A percentile compares a stretch with the other conserved stretches of the same genome.
phyloP scores from a whole-genome alignment of 2,888 invertebrate species.

The Tineola bisselliella region DNA sequence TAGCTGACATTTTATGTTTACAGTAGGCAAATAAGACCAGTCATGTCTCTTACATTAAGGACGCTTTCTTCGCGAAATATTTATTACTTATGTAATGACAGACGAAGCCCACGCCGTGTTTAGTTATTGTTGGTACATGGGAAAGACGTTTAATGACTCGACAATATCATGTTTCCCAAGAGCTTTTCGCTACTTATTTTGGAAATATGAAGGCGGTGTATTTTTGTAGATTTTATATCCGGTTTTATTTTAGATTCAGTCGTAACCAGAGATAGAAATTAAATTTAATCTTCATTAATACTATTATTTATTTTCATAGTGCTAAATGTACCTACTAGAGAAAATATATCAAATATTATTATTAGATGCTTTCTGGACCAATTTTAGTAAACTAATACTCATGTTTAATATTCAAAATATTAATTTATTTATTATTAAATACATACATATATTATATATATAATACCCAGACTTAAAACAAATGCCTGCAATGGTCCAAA shows the following conservation, averaged over 20 bases:
- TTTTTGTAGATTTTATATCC: not conserved
- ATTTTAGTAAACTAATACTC: too few relatives aligned
- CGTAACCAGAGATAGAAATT: too few relatives aligned
- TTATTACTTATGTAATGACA: not conserved
- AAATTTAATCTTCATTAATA: too few relatives aligned
- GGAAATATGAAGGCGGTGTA: not conserved
- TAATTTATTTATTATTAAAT: too few relatives aligned
- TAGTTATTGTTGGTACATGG: not conserved
- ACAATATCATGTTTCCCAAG: not conserved
- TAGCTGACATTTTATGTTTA: not conserved
- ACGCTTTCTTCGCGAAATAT: constrained; percentile 8
- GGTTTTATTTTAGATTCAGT: not conserved
- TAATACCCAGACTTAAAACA: too few relatives aligned
- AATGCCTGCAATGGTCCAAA: too few relatives aligned
- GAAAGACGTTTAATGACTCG: not conserved
- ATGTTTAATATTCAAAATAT: too few relatives aligned
- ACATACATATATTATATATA: too few relatives aligned
- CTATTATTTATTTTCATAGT: too few relatives aligned
- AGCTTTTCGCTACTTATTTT: not conserved
- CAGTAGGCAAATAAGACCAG: not conserved
- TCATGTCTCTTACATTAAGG: not conserved
- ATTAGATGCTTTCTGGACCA: too few relatives aligned
- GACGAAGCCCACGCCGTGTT: not conserved
- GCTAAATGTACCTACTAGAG: too few relatives aligned
- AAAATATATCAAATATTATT: too few relatives aligned